Evolutionary conservation across 2,113 vertebrate species (phyloP), one percentile per base, ranked within the genome.

Genomic region (Brachionichthys hirsutus): DNA sequence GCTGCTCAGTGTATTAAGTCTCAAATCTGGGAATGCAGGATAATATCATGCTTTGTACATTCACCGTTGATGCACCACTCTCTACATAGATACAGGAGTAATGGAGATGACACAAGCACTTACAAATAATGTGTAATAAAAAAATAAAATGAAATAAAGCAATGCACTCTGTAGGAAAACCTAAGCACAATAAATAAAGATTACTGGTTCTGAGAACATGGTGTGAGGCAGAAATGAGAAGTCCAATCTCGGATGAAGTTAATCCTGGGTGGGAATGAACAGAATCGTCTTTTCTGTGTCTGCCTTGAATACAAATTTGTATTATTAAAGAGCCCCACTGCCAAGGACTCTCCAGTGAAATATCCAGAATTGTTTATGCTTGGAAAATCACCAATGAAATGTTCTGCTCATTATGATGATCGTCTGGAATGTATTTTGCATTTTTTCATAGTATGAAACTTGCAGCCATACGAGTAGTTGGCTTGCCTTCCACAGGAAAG

Each of bases 331-430:
- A 82, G 70, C 74, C 71, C 70, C 48, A 48, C 74, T 87, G 84
- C 81, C 85, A 89, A 77, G 76, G 77, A 75, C 73, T 88, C 82
- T 85, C 62, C 76, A 80, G 73, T 24, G 79, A 73, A 76, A 66
- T 80, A 79, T 81, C 80, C 63, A 84, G 81, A 82, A 84, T 87
- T 88, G 83, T 87, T 89, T 85, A 83, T 82, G 77, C 80, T 81
- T 87, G 82, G 87, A 89, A 89, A 89, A 88, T 88, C 86, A 91
- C 85, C 90, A 89, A 84, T 77, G 77, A 84, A 87, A 88, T 85
- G 83, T 78, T 84, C 84, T 73, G 73, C 81, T 83, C 82, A 90
- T 89, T 78, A 87, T 62, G 75, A 80, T 80, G 80, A 90, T 88
- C 81, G 88, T 84, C 75, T 82, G 75, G 72, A 88, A 72, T 89